Base-by-base conservation (phyloP, 1,140 invertebrate species). In the Drosophila ananassae region DNA sequence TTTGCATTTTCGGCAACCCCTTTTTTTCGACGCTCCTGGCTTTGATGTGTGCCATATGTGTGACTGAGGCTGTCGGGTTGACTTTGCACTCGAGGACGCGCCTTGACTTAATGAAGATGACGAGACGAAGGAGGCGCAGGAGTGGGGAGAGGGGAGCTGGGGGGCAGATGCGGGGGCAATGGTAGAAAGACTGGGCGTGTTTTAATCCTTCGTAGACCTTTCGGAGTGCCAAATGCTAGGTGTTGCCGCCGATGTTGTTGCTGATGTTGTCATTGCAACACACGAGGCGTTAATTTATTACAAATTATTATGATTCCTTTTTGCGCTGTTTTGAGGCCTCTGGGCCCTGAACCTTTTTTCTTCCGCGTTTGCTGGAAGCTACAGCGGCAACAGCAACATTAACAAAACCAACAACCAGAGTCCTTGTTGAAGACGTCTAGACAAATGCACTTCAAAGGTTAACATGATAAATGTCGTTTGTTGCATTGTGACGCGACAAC, bases 361-460 rank as follows among this genome's bases (percentile, higher is more conserved):
- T 76, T 54, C 62, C 62, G 73, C 52, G 32, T 76, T 59, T 51
- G 47, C 17, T 2, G 25, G 46, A 59, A 56, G 41, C 61, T 63
- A 48, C 69, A 57, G 34, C 13, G 8, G 17, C 51, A 73, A 34
- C 56, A 48, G 17, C 51, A 73, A 34, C 56, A 48, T 17, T 44
- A 67, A 62, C 60, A 77, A 57, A 34, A 66, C 41, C 57, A 59
- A 41, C 57, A 83, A 25, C 58, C 69, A 55, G 46, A 77, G 79
- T 47, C 69, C 83, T 79, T 73, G 83, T 89, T 89, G 83, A 89
- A 89, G 83, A 89, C 83, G 83, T 89, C 83, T 89, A 89, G 83
- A 89, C 83, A 89, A 89, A 89, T 89, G 83, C 83, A 89, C 83
- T 89, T 89, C 83, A 89, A 89, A 89, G 83, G 83, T 89, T 89